Base-by-base conservation (phyloP, 2,888 invertebrate species). In the Diarsia mendica region DNA sequence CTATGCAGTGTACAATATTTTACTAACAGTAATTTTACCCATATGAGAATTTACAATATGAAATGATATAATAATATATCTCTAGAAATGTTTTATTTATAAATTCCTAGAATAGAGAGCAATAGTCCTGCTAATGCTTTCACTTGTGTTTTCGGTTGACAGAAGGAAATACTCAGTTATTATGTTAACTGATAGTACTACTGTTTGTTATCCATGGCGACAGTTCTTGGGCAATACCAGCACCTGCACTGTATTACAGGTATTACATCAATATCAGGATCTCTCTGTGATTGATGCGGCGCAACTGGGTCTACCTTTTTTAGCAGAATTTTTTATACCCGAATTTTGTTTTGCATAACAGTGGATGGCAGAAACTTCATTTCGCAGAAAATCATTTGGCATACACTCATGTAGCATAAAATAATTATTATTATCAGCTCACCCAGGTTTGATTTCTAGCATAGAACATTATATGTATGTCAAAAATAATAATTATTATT, bases 21-120 rank as follows among this genome's bases (percentile, higher is more conserved):
- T 85, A 78, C 75, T 65, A 82, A 80, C 71, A 67, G 65, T 66
- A 79, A 82, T 73, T 79, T 79, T 78, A 72, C 67, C 72, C 63
- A 61, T 60, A 74, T 70, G 85, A 90, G 83, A 89, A 87, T 90
- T 87, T 84, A 87, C 79, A 87, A 86, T 87, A 87, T 82, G 49
- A 51, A 55, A 79, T 64, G 28, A 87, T 77, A 67, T 66, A n/a
- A n/a, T n/a, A n/a, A 73, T 86, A 75, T 85, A 80, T 84, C 80
- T 81, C 81, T 68, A 79, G 63, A 79, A 61, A 60, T 48, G 63
- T 79, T 82, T 83, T 77, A 67, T 71, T 77, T 51, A 23, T 58
- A 23, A 18, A 60, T 28, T 18, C 28, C 9, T 18, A 28, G 58
- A 28, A 28, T 18, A 15, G 28, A 33, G 15, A 75, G 15, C 23